Base-by-base conservation (phyloP, 1,140 invertebrate species). In the Pectinophora gossypiella region DNA sequence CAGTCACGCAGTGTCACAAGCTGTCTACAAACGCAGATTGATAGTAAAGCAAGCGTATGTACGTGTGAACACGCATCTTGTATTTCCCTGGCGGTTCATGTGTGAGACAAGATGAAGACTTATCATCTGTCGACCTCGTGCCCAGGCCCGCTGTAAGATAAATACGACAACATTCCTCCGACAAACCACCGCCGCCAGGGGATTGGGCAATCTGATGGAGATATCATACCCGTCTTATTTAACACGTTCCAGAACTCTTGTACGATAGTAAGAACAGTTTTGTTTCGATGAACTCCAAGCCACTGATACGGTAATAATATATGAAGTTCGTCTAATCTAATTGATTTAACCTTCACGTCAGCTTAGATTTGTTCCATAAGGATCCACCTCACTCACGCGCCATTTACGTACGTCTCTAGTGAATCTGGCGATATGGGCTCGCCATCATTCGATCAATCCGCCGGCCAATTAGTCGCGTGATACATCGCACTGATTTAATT, bases 51-150 rank as follows among this genome's bases (percentile, higher is more conserved):
- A 62, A 59, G 54, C 21, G 36, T 6, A 19, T 18, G 32, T 47
- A 22, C 55, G 44, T 38, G 27, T 45, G 51, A 58, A 65, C 54
- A 56, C 53, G 50, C 59, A 61, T 67, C 54, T 64, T 49, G 45
- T 55, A 68, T 72, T 72, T 72, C 61, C 62, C 65, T 44, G 13
- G 59, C 42, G 56, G 23, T 46, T 56, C 42, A 27, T 6, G 49
- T n/a, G n/a, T 64, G 57, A 60, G 46, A 53, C 49, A 21, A 53
- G 50, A 53, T 46, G 50, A 48, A 58, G 51, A 61, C 23, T 61
- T 61, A 56, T 50, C 50, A 48, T 54, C 56, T 13, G 36, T 40
- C 36, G 36, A 40, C 36, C 36, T 15, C n/a, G n/a, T n/a, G n/a
- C n/a, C n/a, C n/a, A 1, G 7, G n/a, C n/a, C n/a, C 12, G 16